Evolutionary conservation across 1,140 invertebrate genomes (phyloP), one percentile per base, ranked within the genome.

Genomic region (Oreohelix idahoensis): DNA sequence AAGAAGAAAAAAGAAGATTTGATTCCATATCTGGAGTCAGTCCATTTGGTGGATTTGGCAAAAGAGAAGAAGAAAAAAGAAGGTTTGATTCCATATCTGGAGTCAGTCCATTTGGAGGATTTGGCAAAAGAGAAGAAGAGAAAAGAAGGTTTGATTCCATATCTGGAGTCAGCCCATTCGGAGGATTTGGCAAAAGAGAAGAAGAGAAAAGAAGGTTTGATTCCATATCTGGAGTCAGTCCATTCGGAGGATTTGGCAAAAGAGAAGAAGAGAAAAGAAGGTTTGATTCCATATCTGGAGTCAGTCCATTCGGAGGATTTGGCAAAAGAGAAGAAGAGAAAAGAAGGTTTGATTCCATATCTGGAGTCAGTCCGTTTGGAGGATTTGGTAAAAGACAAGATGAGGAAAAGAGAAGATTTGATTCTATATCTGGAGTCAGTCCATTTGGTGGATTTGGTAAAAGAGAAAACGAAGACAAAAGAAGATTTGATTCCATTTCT

Each of bases 401-500:
- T 23, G 51, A 58, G 23, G 51, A 58, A 58, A 58, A 58, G 23
- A 58, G 51, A 58, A 10, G 51, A 15, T 58, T 58, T 58, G 51
- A 58, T 58, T 58, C 51, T 20, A 58, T 58, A 11, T 58, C 51
- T 58, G 51, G 51, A 58, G 17, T 58, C 20, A 58, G 51, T 58
- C 20, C 51, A 23, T 58, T 58, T 58, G 51, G 51, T 11, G 51
- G 51, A 58, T 58, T 58, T 58, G 51, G 51, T 58, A 58, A 58
- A 58, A 58, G 51, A 58, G 51, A 58, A 58, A n/a, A n/a, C n/a
- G 63, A 66, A 32, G 63, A 66, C 4, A 66, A 32, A 66, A 29
- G 63, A 66, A 66, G 29, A 66, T 58, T 58, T 66, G 63, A 66
- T 66, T 66, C 63, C 29, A 66, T 66, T 32, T 66, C 63, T 32